Base-by-base conservation (phyloP, 2,797 vertebrate species). In the Hafferia zeledoni region DNA sequence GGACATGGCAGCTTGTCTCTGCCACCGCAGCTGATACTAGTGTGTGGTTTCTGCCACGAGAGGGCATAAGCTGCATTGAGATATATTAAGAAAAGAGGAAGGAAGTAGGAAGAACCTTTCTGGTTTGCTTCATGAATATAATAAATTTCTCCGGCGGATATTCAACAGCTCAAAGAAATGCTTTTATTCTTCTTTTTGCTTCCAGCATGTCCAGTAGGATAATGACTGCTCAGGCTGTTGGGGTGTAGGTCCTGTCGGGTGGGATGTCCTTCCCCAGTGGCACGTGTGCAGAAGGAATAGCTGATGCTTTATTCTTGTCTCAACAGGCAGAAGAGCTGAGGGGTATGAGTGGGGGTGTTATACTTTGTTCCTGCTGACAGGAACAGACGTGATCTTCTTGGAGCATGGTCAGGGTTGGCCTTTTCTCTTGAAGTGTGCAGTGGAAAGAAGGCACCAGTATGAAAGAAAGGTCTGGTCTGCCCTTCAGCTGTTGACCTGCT, bases 51-150 rank as follows among this genome's bases (percentile, higher is more conserved):
- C 61, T 88, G 60, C 96, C 96, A 94, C 96, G 6, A 97, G 96
- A 83, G 96, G 97, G 96, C 94, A 76, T 90, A 81, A 91, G 84
- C 27, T 56, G 83, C 92, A 78, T 76, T 93, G 90, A 55, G 72
- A 96, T 81, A 15, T 44, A 30, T 68, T 63, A 27, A 20, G 27
- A n/a, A 53, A 79, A 35, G n/a, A 46, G 44, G 18, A 56, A 41
- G 33, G n/a, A 39, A 61, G 46, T n/a, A 27, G 57, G 50, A 90
- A 89, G 69, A 63, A 59, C 46, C 25, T 59, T 92, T 92, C 76
- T 80, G 44, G 60, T 31, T 57, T 86, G 63, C 31, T 89, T 90
- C 49, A 13, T 44, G 43, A 27, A 11, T 84, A 2, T 28, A 43
- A 22, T 72, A 37, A 44, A 82, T 87, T 84, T 81, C 16, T 85